Conservation (phyloP, 2,888 invertebrate species). For the Margaritifera margaritifera region DNA sequence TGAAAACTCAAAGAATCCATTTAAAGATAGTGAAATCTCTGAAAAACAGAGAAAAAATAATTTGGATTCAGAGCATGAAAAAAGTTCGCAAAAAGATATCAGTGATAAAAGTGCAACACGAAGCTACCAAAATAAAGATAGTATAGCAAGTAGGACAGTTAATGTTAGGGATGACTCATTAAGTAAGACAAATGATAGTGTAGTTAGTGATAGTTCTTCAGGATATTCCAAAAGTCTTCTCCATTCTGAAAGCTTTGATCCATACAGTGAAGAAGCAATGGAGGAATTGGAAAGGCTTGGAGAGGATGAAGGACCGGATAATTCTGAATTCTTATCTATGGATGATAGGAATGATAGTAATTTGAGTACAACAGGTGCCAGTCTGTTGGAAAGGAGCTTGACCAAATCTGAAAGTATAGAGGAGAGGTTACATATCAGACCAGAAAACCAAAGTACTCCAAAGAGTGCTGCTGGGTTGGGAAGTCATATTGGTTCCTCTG, state of each 20-base stretch:
- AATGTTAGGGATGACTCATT: too few species aligned
- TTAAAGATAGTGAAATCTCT: too few species aligned
- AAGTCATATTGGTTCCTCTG: conserved; percentile 38
- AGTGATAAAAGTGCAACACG: too few species aligned
- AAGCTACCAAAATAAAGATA: too few species aligned
- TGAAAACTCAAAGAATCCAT: too few species aligned
- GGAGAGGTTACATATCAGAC: conserved; percentile 17
- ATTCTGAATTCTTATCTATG: conserved; percentile 37
- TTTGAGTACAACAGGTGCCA: conserved; percentile 2
- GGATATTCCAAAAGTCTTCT: conserved; percentile 19
- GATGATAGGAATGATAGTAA: conserved; percentile 15
- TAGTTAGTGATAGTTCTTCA: conserved; percentile 29
- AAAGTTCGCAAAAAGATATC: too few species aligned
- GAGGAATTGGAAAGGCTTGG: conserved; percentile 66
- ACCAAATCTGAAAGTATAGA: background rate
- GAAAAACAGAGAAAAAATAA: too few species aligned
- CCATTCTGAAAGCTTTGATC: conserved; percentile 46
- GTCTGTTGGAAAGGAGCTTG: background rate
- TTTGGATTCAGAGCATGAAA: too few species aligned
- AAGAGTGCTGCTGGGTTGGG: conserved; percentile 16
- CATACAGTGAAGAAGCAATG: conserved; percentile 67
- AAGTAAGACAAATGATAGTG: background rate
- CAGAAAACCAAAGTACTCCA: conserved; percentile 38
- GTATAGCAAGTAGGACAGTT: too few species aligned
- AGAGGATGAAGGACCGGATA: conserved; percentile 40